Conservation (phyloP, 2,888 invertebrate genomes). For the Spialia ferax region DNA sequence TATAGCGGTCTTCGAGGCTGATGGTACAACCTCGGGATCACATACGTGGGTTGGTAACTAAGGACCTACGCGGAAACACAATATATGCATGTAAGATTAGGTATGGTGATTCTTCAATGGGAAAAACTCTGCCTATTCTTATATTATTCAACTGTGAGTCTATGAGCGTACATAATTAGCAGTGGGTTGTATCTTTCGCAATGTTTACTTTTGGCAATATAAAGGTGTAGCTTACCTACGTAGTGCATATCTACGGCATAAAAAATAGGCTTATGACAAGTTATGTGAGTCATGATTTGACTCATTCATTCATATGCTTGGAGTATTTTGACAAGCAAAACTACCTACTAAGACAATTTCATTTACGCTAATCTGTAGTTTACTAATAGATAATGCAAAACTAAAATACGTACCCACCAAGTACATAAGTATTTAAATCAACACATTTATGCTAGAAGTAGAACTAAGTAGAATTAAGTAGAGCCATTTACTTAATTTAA, state of each 20-base stretch:
- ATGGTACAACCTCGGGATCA: slow-evolving; percentile 66
- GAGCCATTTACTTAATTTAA: too few species aligned
- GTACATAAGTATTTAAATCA: too few species aligned
- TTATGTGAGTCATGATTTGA: too few species aligned
- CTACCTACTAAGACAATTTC: background rate
- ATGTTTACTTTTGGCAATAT: background rate
- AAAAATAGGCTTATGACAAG: too few species aligned
- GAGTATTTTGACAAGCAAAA: slow-evolving; percentile 1
- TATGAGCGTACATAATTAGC: slow-evolving; percentile 5
- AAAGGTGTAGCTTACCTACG: background rate
- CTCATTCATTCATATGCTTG: background rate
- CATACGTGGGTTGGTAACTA: slow-evolving; percentile 77
- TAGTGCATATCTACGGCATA: background rate
- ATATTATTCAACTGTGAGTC: background rate
- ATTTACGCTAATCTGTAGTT: slow-evolving; percentile 8
- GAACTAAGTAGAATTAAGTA: background rate
- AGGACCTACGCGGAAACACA: slow-evolving; percentile 76
- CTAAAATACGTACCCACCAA: background rate
- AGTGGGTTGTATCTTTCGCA: slow-evolving; percentile 3
- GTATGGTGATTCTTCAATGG: slow-evolving; percentile 52
- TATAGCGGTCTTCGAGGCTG: slow-evolving; percentile 56
- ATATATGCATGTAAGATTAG: slow-evolving; percentile 59
- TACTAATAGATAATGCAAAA: background rate
- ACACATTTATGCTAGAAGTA: too few species aligned
- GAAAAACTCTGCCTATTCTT: slow-evolving; percentile 44